These are phyloP conservation scores for Apis florea DNA, from an alignment of 1,140 invertebrate species.

Conservation along the genomic window DNA sequence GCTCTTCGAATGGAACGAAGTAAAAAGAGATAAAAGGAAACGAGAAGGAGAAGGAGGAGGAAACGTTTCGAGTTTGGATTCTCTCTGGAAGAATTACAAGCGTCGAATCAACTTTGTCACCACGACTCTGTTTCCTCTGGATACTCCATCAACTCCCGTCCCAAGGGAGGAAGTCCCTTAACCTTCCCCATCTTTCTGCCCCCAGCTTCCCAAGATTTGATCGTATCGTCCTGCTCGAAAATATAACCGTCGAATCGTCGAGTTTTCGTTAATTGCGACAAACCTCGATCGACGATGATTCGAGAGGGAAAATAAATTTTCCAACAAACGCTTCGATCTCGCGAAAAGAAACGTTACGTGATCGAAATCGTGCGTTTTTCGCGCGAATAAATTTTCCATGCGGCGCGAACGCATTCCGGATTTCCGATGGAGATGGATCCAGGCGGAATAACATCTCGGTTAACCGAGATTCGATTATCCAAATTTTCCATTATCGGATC, in stretches of 20 bases:
- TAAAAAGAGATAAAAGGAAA: background rate
- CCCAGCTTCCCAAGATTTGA: background rate
- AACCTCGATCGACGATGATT: background rate
- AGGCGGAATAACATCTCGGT: slow-evolving; percentile 9
- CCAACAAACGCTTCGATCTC: background rate
- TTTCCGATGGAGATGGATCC: background rate
- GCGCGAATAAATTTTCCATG: slow-evolving; percentile 8
- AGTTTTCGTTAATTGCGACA: background rate
- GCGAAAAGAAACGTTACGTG: background rate
- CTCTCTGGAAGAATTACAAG: slow-evolving; percentile 21
- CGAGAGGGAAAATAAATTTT: background rate
- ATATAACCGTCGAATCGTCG: background rate
- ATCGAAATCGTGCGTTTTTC: background rate
- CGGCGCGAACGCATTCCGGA: background rate
- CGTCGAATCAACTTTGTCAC: slow-evolving; percentile 16
- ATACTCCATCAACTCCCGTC: slow-evolving; percentile 27
- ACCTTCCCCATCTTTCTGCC: slow-evolving; percentile 33
- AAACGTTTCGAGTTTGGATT: slow-evolving; percentile 12
- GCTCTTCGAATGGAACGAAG: background rate
- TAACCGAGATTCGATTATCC: slow-evolving; percentile 17
- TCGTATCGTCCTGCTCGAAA: background rate
- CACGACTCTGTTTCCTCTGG: background rate
- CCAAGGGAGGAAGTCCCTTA: background rate
- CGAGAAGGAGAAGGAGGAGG: background rate
- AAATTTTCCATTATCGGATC: slow-evolving; percentile 28